Conservation (phyloP, 2,888 invertebrate species). For the Drosophila longiperda region DNA sequence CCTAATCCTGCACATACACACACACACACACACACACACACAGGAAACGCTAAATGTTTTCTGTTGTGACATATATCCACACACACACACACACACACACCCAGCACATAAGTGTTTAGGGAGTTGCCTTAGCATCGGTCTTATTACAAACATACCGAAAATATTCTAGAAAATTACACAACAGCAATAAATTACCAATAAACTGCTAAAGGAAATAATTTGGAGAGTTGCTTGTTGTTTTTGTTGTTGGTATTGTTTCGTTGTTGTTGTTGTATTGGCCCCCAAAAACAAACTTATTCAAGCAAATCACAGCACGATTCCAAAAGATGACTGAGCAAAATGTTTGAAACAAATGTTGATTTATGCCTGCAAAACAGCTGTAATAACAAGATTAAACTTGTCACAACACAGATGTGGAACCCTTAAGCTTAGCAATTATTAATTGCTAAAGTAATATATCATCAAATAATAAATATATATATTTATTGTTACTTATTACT, state of each 20-base stretch:
- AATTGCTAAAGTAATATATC: background rate
- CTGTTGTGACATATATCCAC: conserved; percentile 15
- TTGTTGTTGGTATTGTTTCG: background rate
- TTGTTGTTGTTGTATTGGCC: background rate
- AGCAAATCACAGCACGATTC: conserved; percentile 22
- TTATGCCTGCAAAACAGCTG: conserved; percentile 5
- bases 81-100: background rate
- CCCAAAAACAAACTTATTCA: conserved; percentile 19
- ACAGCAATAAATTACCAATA: conserved; percentile 72
- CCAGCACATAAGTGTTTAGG: conserved; percentile 18
- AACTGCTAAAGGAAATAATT: conserved; percentile 44
- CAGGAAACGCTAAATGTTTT: conserved; percentile 17
- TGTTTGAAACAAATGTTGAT: conserved; percentile 4
- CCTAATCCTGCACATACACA: background rate
- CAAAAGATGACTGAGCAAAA: conserved; percentile 8
- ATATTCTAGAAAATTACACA: conserved; percentile 61
- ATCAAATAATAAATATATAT: background rate
- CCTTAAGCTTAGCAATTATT: background rate
- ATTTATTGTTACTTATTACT: background rate
- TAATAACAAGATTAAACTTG: conserved; percentile 5
- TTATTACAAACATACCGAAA: conserved; percentile 40
- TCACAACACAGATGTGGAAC: background rate
- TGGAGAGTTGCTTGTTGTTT: background rate
- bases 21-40: conserved; percentile 7
- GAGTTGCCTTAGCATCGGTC: conserved; percentile 20